Percentiles rank a stretch among this genome's conserved stretches.
These are phyloP conservation scores for Lutraria lutraria DNA, from an alignment of 2,888 invertebrate genomes.

Conservation along the genomic window DNA sequence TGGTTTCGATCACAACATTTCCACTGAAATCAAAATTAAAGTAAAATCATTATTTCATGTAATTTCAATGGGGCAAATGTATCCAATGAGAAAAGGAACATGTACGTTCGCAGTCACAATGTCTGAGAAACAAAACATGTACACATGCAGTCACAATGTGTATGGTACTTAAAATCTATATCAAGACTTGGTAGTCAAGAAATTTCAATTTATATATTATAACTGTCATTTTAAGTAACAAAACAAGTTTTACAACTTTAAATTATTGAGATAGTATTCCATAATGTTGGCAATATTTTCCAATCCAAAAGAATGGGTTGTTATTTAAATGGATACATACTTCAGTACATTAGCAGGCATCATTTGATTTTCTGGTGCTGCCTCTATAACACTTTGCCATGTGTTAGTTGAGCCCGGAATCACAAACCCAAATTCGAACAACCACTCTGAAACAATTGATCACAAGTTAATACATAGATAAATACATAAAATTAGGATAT, in stretches of 20 bases:
- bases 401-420: constrained; percentile 99
- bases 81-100: neutral
- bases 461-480: too few relatives aligned
- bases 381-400: constrained; percentile 99
- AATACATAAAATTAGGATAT: too few relatives aligned
- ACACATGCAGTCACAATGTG: too few relatives aligned
- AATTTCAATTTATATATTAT: too few relatives aligned
- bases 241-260: too few relatives aligned
- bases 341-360: constrained; percentile 99
- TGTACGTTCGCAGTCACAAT: neutral
- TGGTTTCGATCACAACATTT: constrained; percentile 91
- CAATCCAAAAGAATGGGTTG: too few relatives aligned
- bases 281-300: too few relatives aligned
- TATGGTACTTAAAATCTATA: too few relatives aligned
- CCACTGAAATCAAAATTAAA: constrained; percentile 88
- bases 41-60: neutral
- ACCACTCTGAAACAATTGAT: constrained; percentile 92
- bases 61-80: neutral
- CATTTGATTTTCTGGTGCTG: constrained; percentile 99
- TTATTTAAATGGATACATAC: constrained; percentile 88
- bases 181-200: too few relatives aligned
- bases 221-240: too few relatives aligned
- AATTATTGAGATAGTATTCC: too few relatives aligned
- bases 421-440: constrained; percentile 99
- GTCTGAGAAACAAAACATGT: too few relatives aligned